Percentiles rank a stretch among this genome's conserved stretches.
These are phyloP conservation scores for Ceraclea dissimilis DNA, from an alignment of 2,888 invertebrate species.

Conservation along the genomic window DNA sequence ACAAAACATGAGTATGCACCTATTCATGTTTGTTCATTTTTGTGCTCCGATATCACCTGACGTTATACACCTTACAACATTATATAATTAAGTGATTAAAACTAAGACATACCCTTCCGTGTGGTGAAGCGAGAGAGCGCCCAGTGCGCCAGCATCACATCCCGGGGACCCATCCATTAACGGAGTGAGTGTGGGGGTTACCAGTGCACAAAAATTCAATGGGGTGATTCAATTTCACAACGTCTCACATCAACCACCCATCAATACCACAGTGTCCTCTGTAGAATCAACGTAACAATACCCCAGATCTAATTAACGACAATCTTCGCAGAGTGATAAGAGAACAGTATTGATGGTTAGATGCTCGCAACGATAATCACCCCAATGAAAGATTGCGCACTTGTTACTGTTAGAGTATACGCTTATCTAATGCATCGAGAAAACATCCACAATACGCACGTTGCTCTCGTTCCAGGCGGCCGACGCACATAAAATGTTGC, in stretches of 20 bases:
- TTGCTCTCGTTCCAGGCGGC: background rate
- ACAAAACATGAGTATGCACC: too few relatives aligned
- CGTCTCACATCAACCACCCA: background rate
- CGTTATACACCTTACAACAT: too few relatives aligned
- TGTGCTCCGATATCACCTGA: too few relatives aligned
- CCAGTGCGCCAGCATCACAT: background rate
- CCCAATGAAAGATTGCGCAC: slow-evolving; percentile 11
- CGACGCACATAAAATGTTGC: background rate
- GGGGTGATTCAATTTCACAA: background rate
- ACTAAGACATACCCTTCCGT: background rate
- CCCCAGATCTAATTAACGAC: too few relatives aligned
- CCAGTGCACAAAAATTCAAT: background rate
- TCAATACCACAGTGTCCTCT: background rate
- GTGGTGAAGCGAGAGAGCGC: background rate
- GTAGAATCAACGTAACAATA: too few relatives aligned
- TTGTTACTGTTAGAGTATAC: slow-evolving; percentile 22
- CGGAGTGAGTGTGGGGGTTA: background rate
- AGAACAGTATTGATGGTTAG: background rate
- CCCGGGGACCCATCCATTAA: background rate
- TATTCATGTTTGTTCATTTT: too few relatives aligned
- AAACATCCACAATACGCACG: slow-evolving; percentile 14
- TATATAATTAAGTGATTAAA: background rate
- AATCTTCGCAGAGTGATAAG: too few relatives aligned
- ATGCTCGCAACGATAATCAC: background rate
- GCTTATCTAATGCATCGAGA: slow-evolving; percentile 19